These are phyloP conservation scores for Polymixis flavicincta DNA, from an alignment of 2,888 invertebrate genomes.

Conservation along the genomic window DNA sequence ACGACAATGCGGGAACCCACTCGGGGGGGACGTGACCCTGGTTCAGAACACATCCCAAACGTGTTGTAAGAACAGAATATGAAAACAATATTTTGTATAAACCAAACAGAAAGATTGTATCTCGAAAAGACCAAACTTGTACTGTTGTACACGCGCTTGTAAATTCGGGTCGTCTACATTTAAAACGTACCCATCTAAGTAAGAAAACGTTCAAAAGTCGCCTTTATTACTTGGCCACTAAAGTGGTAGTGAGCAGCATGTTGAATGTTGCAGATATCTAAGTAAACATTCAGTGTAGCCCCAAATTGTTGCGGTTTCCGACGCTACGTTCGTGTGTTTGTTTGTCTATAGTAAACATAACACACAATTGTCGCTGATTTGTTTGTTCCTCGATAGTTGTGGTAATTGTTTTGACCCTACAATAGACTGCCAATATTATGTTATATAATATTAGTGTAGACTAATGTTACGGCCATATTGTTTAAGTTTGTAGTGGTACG, in stretches of 20 bases:
- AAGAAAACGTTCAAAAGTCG: constrained; percentile 31
- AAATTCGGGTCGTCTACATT: constrained; percentile 76
- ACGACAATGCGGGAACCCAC: too few species aligned
- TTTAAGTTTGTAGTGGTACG: constrained; percentile 4
- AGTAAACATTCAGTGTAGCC: constrained; percentile 80
- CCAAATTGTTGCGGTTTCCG: constrained; percentile 83
- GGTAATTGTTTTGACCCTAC: constrained; percentile 64
- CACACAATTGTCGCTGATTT: constrained; percentile 80
- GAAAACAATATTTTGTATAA: constrained; percentile 66
- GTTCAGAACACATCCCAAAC: constrained; percentile 1
- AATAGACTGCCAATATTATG: constrained; percentile 50
- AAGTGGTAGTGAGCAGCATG: constrained; percentile 43
- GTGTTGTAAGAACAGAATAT: constrained; percentile 16
- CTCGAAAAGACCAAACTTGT: constrained; percentile 72
- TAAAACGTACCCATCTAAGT: constrained; percentile 52
- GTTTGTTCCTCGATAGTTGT: constrained; percentile 74
- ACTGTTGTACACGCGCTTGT: constrained; percentile 75
- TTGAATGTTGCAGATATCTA: constrained; percentile 76
- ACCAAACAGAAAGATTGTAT: constrained; percentile 76
- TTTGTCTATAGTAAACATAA: constrained; percentile 77
- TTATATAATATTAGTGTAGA: constrained; percentile 22
- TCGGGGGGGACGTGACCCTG: too few species aligned
- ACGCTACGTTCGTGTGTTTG: constrained; percentile 74
- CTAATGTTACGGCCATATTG: not conserved
- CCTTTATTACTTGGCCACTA: constrained; percentile 38